Percentiles rank a stretch among this genome's conserved stretches.
Evolutionary conservation across 2,113 vertebrate species (phyloP).

Genomic region (Trichomycterus rosablanca): DNA sequence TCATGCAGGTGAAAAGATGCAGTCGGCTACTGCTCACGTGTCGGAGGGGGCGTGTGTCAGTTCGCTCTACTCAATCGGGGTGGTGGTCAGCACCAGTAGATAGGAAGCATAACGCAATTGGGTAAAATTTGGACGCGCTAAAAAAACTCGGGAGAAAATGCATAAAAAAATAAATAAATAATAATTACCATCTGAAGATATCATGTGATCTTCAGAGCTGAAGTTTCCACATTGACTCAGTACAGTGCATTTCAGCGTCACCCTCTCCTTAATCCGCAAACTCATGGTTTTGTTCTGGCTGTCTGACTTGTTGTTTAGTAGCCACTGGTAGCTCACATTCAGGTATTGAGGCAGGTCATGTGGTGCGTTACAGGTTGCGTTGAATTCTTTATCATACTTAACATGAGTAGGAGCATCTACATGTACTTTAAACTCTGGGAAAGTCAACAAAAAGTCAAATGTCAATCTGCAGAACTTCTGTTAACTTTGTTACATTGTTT

Average conservation of each 20-base stretch:
- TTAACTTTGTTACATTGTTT: too few species aligned
- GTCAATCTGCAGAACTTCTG: not conserved
- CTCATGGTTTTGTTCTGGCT: accelerated
- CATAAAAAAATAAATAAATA: too few species aligned
- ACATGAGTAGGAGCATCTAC: accelerated
- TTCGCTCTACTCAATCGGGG: too few species aligned
- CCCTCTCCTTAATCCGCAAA: accelerated
- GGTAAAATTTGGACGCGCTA: too few species aligned
- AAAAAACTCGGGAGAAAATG: too few species aligned
- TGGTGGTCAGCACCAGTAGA: too few species aligned
- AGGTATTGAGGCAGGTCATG: not conserved
- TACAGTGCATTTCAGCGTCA: conserved; percentile 42
- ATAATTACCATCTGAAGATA: conserved; percentile 32
- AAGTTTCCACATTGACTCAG: not conserved
- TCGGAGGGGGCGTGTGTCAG: too few species aligned
- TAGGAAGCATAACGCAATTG: too few species aligned
- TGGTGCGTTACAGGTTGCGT: not conserved
- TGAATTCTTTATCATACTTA: accelerated
- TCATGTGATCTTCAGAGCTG: not conserved
- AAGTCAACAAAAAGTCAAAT: conserved; percentile 14
- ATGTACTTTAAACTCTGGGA: conserved; percentile 26
- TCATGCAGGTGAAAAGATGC: too few species aligned
- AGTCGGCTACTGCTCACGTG: too few species aligned
- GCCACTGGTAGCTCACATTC: conserved; percentile 35
- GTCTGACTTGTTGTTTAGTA: accelerated